These are phyloP conservation scores for Amblyteles armatorius DNA, from an alignment of 2,888 invertebrate species.

Conservation along the genomic window DNA sequence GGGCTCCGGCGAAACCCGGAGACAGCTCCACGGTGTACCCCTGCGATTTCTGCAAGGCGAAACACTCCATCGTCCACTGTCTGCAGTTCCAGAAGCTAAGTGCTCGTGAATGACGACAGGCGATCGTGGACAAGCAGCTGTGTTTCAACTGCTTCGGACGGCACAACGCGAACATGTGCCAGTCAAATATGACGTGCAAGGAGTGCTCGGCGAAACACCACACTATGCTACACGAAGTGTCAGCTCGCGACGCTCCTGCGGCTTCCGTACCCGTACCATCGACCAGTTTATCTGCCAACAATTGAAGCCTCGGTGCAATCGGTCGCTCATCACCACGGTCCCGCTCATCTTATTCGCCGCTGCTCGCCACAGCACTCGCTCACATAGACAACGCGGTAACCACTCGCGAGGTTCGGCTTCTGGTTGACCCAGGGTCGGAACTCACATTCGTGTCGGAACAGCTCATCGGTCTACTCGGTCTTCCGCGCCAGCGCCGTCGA, in stretches of 20 bases:
- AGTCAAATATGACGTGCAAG: background rate
- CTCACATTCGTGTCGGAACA: slow-evolving; percentile 52
- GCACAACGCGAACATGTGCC: slow-evolving; percentile 14
- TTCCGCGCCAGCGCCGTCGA: slow-evolving; percentile 17
- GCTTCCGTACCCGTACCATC: background rate
- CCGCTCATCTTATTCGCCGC: background rate
- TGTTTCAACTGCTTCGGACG: slow-evolving; percentile 62
- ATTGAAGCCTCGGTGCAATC: background rate
- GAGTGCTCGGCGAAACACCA: slow-evolving; percentile 25
- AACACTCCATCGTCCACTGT: slow-evolving; percentile 46
- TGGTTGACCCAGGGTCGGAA: slow-evolving; percentile 62
- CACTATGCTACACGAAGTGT: slow-evolving; percentile 36
- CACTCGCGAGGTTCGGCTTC: slow-evolving; percentile 8
- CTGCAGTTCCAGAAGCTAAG: slow-evolving; percentile 16
- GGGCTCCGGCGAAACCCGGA: no score
- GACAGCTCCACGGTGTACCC: background rate
- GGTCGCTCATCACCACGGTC: background rate
- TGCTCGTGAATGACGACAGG: background rate
- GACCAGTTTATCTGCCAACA: background rate
- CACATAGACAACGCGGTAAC: no score
- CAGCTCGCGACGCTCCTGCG: background rate
- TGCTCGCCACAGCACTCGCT: slow-evolving; percentile 29
- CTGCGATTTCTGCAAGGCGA: slow-evolving; percentile 26
- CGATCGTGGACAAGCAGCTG: background rate
- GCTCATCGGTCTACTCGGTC: slow-evolving; percentile 15